Evolutionary conservation across 2,888 invertebrate species (phyloP).

Genomic region (Encarsia formosa): DNA sequence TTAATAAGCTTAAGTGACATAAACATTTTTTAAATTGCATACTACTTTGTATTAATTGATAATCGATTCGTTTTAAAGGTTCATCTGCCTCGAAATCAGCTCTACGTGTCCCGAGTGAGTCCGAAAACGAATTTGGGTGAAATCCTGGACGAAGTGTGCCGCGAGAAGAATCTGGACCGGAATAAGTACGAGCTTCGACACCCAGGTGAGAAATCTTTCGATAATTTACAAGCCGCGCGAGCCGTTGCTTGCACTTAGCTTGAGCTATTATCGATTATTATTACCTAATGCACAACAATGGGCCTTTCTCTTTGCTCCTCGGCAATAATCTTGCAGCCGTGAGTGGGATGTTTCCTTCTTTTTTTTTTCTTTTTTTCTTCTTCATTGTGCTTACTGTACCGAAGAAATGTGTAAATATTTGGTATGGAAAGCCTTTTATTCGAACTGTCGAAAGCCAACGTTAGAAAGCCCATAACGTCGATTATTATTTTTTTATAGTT

Average conservation of each 20-base stretch:
- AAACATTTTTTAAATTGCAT: too few species aligned
- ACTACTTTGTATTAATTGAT: too few species aligned
- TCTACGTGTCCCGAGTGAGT: slow-evolving; percentile 72
- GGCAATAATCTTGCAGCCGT: not conserved
- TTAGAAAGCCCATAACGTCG: too few species aligned
- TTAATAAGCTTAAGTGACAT: too few species aligned
- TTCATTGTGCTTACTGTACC: too few species aligned
- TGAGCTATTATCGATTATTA: slow-evolving; percentile 6
- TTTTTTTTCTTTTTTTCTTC: too few species aligned
- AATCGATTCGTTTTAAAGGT: slow-evolving; percentile 52
- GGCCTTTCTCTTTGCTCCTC: slow-evolving; percentile 1
- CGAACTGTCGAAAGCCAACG: too few species aligned
- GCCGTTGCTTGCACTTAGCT: not conserved
- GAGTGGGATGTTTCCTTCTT: not conserved
- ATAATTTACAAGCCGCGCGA: not conserved
- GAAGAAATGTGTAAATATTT: too few species aligned
- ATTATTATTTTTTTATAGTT: too few species aligned
- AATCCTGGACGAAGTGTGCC: slow-evolving; percentile 68
- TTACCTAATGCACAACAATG: not conserved
- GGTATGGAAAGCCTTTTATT: too few species aligned
- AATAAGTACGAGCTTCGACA: slow-evolving; percentile 72
- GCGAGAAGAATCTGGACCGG: slow-evolving; percentile 71
- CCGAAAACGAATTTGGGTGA: slow-evolving; percentile 66
- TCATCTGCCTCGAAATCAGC: slow-evolving; percentile 73
- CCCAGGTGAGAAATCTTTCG: slow-evolving; percentile 59